These are phyloP conservation scores for Bombus fervidus DNA, from an alignment of 1,140 invertebrate genomes.

Conservation along the genomic window DNA sequence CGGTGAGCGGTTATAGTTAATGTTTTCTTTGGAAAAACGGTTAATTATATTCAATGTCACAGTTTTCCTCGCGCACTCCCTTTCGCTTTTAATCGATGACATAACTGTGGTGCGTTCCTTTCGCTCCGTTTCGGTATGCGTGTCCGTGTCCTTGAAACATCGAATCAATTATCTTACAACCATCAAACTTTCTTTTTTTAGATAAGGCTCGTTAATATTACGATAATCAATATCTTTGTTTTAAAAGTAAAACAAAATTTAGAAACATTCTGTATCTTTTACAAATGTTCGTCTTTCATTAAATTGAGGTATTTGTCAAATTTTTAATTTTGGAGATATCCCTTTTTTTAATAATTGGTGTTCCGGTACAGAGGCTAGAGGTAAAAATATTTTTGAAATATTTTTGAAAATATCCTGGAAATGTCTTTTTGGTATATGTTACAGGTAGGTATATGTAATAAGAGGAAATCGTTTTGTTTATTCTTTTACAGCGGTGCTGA, in stretches of 20 bases:
- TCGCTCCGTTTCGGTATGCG: slow-evolving; percentile 3
- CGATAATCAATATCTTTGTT: neutral
- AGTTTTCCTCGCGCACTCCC: neutral
- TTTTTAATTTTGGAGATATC: neutral
- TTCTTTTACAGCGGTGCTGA: slow-evolving; percentile 83
- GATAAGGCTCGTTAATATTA: neutral
- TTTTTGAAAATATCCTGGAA: neutral
- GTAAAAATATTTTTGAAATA: neutral
- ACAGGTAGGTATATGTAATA: no score
- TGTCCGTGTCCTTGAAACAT: neutral
- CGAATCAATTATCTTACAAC: neutral
- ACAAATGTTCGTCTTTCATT: neutral
- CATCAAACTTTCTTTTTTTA: neutral
- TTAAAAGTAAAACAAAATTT: neutral
- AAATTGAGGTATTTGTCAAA: neutral
- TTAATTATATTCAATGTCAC: slow-evolving; percentile 4
- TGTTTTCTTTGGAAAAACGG: slow-evolving; percentile 3
- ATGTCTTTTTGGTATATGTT: no score
- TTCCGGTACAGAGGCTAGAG: no score
- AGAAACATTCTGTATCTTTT: neutral
- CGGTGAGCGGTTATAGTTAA: slow-evolving; percentile 76
- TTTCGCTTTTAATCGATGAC: slow-evolving; percentile 47
- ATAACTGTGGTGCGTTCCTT: slow-evolving; percentile 3
- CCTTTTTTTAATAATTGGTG: neutral
- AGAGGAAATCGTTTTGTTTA: neutral